Evolutionary conservation across 1,140 invertebrate species (phyloP), one percentile per base, ranked within the genome.

Genomic region (Achatina immaculata): DNA sequence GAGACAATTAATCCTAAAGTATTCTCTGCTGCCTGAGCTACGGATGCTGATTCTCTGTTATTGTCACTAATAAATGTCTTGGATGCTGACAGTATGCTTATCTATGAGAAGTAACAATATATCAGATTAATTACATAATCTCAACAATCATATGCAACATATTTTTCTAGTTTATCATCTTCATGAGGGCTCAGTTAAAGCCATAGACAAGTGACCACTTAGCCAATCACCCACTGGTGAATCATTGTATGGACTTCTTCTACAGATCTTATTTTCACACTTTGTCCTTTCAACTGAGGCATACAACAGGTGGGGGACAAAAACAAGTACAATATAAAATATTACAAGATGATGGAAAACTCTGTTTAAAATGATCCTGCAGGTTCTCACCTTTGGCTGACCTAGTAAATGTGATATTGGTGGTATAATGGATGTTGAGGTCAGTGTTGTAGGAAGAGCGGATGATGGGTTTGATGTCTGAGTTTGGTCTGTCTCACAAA

Each of bases 331-430:
- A n/a, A n/a, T n/a, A n/a, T n/a, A n/a, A n/a, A n/a, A n/a, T n/a
- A n/a, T n/a, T n/a, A n/a, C n/a, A n/a, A n/a, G n/a, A n/a, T n/a
- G n/a, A n/a, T n/a, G n/a, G n/a, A n/a, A n/a, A n/a, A n/a, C n/a
- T n/a, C n/a, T n/a, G n/a, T n/a, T n/a, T n/a, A n/a, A n/a, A n/a
- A n/a, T n/a, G n/a, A n/a, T 55, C 48, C 16, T 19, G 24, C 4
- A 55, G 24, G 19, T 40, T 73, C 28, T 73, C 62, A 76, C 74
- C 74, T 76, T 62, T 1, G 74, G 55, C n/a, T 76, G 74, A 62
- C 1, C 55, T 38, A 45, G 74, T 19, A 65, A 11, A 19, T 58
- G 74, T 36, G 74, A 43, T 28, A 34, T 48, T 28, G 74, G 42
- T 6, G 74, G 51, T 38, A 65, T 4, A 65, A 62, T 51, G 21